A percentile compares a stretch with the other conserved stretches of the same genome.
These are phyloP conservation scores for Hybognathus amarus DNA, from an alignment of 2,797 vertebrate species.

Conservation along the genomic window DNA sequence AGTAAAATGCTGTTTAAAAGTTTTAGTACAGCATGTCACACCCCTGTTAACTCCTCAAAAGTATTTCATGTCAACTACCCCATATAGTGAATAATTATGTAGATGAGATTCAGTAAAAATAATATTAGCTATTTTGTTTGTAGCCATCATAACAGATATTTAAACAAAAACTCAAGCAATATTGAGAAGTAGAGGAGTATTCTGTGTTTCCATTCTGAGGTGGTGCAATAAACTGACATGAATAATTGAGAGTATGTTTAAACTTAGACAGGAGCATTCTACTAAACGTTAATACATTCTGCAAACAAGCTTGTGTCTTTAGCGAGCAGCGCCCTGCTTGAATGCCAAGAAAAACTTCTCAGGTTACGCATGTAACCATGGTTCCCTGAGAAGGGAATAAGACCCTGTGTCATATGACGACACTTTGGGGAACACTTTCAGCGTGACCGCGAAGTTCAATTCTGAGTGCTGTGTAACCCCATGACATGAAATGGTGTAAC, in stretches of 20 bases:
- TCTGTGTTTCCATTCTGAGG: background rate
- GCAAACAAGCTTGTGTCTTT: constrained; percentile 58
- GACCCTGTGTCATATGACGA: no score
- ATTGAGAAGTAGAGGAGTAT: background rate
- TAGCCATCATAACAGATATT: background rate
- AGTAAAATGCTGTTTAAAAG: background rate
- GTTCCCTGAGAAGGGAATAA: no score
- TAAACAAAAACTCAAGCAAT: background rate
- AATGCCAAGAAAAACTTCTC: constrained; percentile 60
- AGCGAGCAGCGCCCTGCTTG: constrained; percentile 46
- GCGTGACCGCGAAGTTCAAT: no score
- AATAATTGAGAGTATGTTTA: constrained; percentile 63
- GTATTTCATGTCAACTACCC: background rate
- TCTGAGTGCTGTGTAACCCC: no score
- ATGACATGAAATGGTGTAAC: no score
- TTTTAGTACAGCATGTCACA: background rate
- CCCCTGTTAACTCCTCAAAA: background rate
- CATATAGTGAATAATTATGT: background rate
- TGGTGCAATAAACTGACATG: background rate
- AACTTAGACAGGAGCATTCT: constrained; percentile 60
- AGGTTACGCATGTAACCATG: no score
- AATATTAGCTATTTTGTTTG: background rate
- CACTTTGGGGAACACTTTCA: no score
- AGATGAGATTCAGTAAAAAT: background rate
- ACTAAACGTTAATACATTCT: constrained; percentile 56